These are phyloP conservation scores for Drosophila jambulina DNA, from an alignment of 1,140 invertebrate genomes.

Conservation along the genomic window DNA sequence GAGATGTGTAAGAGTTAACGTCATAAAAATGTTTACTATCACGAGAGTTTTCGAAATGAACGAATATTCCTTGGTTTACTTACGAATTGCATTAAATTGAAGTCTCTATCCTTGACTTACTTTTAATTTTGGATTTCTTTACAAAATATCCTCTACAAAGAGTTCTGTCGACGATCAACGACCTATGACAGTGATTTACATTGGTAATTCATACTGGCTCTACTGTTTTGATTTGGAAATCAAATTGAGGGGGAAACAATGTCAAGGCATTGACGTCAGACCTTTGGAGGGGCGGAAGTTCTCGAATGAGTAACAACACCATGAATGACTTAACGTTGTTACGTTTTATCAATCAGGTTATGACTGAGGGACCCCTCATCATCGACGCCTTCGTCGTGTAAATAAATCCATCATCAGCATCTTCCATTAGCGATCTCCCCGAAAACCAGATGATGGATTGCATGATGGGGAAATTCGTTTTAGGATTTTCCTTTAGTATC, in stretches of 20 bases:
- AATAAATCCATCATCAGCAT: constrained; percentile 70
- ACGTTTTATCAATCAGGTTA: constrained; percentile 18
- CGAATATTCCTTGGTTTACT: not conserved
- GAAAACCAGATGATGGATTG: constrained; percentile 34
- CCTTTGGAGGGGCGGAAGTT: constrained; percentile 43
- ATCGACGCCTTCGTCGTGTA: constrained; percentile 18
- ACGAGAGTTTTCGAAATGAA: not conserved
- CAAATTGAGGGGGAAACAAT: constrained; percentile 19
- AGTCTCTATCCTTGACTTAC: not conserved
- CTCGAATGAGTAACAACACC: constrained; percentile 19
- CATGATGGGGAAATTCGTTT: constrained; percentile 14
- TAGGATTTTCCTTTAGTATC: constrained; percentile 16
- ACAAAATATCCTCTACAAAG: not conserved
- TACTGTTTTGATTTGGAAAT: constrained; percentile 22
- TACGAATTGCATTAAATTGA: not conserved
- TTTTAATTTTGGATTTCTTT: not conserved
- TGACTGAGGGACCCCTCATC: constrained; percentile 28
- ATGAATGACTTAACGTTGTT: constrained; percentile 2
- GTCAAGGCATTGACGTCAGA: constrained; percentile 70
- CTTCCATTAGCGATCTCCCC: constrained; percentile 30
- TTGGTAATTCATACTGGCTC: constrained; percentile 37
- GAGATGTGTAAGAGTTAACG: not conserved
- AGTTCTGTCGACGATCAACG: constrained; percentile 25
- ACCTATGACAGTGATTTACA: constrained; percentile 55
- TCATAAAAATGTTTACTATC: constrained; percentile 1